Base-by-base conservation (phyloP, 92 coral and sea anemone species). In the Phenganax marumi region DNA sequence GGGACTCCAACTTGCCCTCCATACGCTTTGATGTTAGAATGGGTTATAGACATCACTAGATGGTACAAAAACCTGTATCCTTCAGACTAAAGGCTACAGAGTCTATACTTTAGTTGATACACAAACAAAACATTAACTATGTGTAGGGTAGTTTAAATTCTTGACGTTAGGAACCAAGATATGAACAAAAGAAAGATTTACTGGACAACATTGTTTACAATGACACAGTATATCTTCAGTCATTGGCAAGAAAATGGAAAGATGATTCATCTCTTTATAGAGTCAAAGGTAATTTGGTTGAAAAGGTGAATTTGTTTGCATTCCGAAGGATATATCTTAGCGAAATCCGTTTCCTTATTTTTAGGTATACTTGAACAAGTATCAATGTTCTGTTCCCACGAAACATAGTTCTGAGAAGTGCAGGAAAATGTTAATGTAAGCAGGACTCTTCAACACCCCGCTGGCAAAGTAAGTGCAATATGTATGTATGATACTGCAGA, bases 1-100 rank as follows among this genome's bases (percentile, higher is more conserved):
- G 83, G 83, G 0, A 78, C 57, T 26, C 83, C 83, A 61, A 78
- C 83, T 0, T 78, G 17, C 8, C 83, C 83, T 48, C 83, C 83
- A 13, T 33, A 58, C 3, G 50, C 52, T 8, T 39, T 47, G 48
- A 65, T 61, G 43, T 68, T 78, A 16, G 83, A 78, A 46, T 78
- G 83, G 83, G 48, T 78, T 19, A 62, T 49, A 5, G 83, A 78
- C 18, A 26, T 78, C 9, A 7, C 62, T 6, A 61, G 71, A 50
- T 78, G 83, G 83, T 78, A 78, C 83, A 78, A 9, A 8, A 63
- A 26, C n/a, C 60, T 78, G 83, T 78, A 78, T 78, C 83, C 83
- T 78, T 78, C 7, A 57, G 10, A 76, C 23, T 33, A 33, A 33
- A 33, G 43, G 5, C 5, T 33, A 33, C 43, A 33, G 43, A 33